Evolutionary conservation across 2,888 invertebrate species (phyloP), one percentile per base, ranked within the genome.

Genomic region (Myathropa florea): DNA sequence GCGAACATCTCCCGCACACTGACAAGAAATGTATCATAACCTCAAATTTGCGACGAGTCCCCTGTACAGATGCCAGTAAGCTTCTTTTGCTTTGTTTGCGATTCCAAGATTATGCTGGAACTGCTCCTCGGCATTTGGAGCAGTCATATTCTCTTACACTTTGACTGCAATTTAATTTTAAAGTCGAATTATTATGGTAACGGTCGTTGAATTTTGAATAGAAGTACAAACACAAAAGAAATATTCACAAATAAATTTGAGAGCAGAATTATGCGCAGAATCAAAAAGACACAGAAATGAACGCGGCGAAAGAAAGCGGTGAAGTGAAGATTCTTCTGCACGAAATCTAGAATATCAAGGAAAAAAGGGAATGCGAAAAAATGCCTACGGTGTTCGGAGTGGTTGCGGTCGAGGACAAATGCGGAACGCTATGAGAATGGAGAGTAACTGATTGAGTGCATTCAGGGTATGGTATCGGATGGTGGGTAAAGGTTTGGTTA

Each of bases 21-120:
- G n/a, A 21, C 65, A 14, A 57, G 24, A 28, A 75, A 53, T 28
- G 46, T 63, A 28, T 21, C 65, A 63, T 90, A 89, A 90, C 90
- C 90, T 90, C 88, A 90, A 89, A 78, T 88, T 85, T 0, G 85
- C 83, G 55, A 88, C 88, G 68, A 90, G 88, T 86, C 87, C 83
- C 60, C 63, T 65, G 83, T 89, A 90, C n/a, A 83, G 55, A 0
- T 84, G 60, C 12, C 82, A 39, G 78, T 90, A 90, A n/a, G 88
- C 86, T n/a, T 65, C 70, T 63, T 88, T 88, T 53, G 88, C 85
- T 39, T 75, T 72, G 73, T 89, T 79, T 9, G 88, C 88, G 21
- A 75, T 64, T 33, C 76, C 46, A 1, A 61, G n/a, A 30, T 84
- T 79, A 30, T 46, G 21, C 7, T 86, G 65, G 23, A 71, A 79